A percentile compares a stretch with the other conserved stretches of the same genome.
These are phyloP conservation scores for Quadroppia sp. DNA, from an alignment of 2,888 invertebrate species.

Conservation along the genomic window DNA sequence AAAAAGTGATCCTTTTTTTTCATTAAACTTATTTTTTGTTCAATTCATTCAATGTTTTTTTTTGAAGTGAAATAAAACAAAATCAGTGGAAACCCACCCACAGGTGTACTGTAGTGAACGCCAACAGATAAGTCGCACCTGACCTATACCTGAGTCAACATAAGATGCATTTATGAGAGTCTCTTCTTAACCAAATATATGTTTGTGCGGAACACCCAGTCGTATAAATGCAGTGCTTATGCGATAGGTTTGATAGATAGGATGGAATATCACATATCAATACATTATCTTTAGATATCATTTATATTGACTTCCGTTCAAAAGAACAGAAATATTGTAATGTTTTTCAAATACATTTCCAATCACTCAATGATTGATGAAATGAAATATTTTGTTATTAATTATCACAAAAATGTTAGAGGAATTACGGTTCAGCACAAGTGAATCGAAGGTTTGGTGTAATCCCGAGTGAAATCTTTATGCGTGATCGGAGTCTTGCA, in stretches of 20 bases:
- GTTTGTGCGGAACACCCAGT: constrained; percentile 19
- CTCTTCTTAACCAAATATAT: constrained; percentile 22
- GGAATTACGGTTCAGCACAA: constrained; percentile 27
- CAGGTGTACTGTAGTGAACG: constrained; percentile 3
- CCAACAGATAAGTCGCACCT: constrained; percentile 7
- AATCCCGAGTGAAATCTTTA: constrained; percentile 33
- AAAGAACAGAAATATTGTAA: not conserved
- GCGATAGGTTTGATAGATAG: not conserved
- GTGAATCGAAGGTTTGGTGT: constrained; percentile 10
- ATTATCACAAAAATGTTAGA: constrained; percentile 22
- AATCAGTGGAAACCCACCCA: constrained; percentile 18
- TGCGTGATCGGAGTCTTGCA: constrained; percentile 29
- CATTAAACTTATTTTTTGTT: not conserved
- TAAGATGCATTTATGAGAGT: constrained; percentile 17
- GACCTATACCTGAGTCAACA: constrained; percentile 24
- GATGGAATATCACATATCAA: constrained; percentile 23
- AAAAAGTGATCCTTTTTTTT: not conserved
- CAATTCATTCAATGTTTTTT: constrained; percentile 4
- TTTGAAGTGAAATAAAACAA: constrained; percentile 26
- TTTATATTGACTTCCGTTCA: not conserved
- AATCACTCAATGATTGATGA: constrained; percentile 13
- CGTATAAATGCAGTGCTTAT: not conserved
- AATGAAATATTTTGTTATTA: constrained; percentile 34
- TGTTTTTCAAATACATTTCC: not conserved
- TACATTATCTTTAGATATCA: constrained; percentile 30